Percentiles rank a stretch among this genome's conserved stretches.
These are phyloP conservation scores for Nudaria mundana DNA, from an alignment of 2,888 invertebrate genomes.

Conservation along the genomic window DNA sequence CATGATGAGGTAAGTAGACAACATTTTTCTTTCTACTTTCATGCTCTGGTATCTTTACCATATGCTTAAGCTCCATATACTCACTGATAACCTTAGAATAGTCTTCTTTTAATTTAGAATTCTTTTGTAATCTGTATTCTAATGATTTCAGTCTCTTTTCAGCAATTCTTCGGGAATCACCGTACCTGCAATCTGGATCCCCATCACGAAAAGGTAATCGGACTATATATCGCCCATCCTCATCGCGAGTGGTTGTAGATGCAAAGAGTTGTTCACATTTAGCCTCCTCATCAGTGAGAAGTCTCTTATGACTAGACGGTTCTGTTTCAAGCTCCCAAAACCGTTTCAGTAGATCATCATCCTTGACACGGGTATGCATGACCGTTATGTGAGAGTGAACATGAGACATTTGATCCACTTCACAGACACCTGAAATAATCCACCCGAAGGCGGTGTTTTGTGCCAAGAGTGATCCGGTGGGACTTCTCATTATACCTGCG, in stretches of 20 bases:
- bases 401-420: too few species aligned
- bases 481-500: too few species aligned
- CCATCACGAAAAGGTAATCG: background rate
- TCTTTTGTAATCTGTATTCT: conserved; percentile 3
- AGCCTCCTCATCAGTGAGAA: conserved; percentile 1
- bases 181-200: conserved; percentile 4
- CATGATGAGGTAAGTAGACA: conserved; percentile 4
- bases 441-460: too few species aligned
- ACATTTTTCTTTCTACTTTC: background rate
- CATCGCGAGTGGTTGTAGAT: conserved; percentile 5
- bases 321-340: conserved; percentile 8
- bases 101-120: conserved; percentile 2
- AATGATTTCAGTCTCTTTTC: background rate
- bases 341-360: background rate
- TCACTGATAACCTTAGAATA: background rate
- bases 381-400: too few species aligned
- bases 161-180: conserved; percentile 1
- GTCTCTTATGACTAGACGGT: background rate
- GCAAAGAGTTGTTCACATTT: conserved; percentile 5
- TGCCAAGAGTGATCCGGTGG: too few species aligned
- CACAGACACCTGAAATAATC: too few species aligned
- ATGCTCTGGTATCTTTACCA: background rate
- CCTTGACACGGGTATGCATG: too few species aligned
- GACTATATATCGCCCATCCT: background rate
- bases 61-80: conserved; percentile 3